These are phyloP conservation scores for Pardosa pseudoannulata DNA, from an alignment of 2,888 invertebrate species.

Conservation along the genomic window DNA sequence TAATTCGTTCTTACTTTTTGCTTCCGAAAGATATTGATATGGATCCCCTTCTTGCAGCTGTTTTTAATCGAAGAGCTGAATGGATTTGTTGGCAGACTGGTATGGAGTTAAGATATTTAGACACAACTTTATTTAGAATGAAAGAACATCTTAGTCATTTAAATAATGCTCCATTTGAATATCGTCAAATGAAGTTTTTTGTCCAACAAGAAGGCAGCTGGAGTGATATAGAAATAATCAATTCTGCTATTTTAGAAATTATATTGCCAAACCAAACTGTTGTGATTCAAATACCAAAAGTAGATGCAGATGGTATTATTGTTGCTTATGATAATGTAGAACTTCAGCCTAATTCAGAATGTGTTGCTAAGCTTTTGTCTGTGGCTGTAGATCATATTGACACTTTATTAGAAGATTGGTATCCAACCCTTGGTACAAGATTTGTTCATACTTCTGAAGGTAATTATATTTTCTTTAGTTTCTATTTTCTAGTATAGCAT, in stretches of 20 bases:
- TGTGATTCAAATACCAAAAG: slow-evolving; percentile 80
- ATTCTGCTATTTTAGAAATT: slow-evolving; percentile 90
- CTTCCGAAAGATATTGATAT: slow-evolving; percentile 83
- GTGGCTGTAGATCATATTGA: slow-evolving; percentile 96
- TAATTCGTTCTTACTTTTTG: slow-evolving; percentile 85
- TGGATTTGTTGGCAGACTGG: slow-evolving; percentile 98
- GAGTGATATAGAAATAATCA: slow-evolving; percentile 88
- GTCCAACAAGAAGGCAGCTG: slow-evolving; percentile 89
- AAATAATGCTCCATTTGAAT: slow-evolving; percentile 79
- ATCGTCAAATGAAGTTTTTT: slow-evolving; percentile 78
- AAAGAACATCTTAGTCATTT: slow-evolving; percentile 78
- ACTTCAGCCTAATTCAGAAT: slow-evolving; percentile 87
- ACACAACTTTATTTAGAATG: slow-evolving; percentile 84
- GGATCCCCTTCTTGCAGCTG: slow-evolving; percentile 77
- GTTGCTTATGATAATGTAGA: slow-evolving; percentile 59
- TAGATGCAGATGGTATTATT: slow-evolving; percentile 75
- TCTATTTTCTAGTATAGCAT: too few species aligned
- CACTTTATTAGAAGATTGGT: slow-evolving; percentile 97
- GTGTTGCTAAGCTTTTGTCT: slow-evolving; percentile 88
- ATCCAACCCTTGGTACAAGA: slow-evolving; percentile 94
- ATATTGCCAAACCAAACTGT: slow-evolving; percentile 85
- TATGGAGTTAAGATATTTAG: slow-evolving; percentile 88
- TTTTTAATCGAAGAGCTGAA: slow-evolving; percentile 81
- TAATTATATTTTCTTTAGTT: background rate
- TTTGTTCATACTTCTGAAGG: slow-evolving; percentile 99